These are phyloP conservation scores for Telmatherina bonti DNA, from an alignment of 2,797 vertebrate genomes.

Conservation along the genomic window DNA sequence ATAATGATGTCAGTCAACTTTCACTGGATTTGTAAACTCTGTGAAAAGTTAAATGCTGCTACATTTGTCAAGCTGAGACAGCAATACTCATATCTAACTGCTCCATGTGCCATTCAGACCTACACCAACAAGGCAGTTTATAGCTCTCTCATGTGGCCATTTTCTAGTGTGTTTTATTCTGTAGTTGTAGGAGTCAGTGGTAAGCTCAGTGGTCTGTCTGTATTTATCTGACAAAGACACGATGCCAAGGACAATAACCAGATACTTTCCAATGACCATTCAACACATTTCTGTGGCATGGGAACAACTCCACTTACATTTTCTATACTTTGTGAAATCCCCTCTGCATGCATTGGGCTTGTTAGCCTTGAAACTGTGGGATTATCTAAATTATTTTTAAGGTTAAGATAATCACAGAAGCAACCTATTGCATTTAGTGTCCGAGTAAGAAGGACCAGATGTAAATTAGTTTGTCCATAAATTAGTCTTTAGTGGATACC, in stretches of 20 bases:
- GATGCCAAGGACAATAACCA: constrained; percentile 51
- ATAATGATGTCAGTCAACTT: constrained; percentile 31
- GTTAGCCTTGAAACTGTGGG: constrained; percentile 2
- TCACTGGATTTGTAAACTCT: constrained; percentile 32
- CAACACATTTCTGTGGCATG: constrained; percentile 24
- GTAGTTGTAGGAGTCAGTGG: constrained; percentile 19
- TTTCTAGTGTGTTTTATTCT: constrained; percentile 22
- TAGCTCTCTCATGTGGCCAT: constrained; percentile 32
- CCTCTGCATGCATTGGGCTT: constrained; percentile 15
- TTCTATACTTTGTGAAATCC: constrained; percentile 38
- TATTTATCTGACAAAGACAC: constrained; percentile 21
- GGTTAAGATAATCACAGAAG: neutral
- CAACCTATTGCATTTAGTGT: constrained; percentile 18
- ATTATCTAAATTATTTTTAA: neutral
- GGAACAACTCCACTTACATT: constrained; percentile 16
- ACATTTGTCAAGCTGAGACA: constrained; percentile 47
- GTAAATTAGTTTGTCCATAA: constrained; percentile 13
- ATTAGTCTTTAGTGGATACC: neutral
- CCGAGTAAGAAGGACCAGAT: constrained; percentile 41
- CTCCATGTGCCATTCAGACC: constrained; percentile 21
- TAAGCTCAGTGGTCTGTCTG: constrained; percentile 23
- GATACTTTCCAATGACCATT: constrained; percentile 30
- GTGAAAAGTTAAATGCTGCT: constrained; percentile 61
- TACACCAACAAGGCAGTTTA: constrained; percentile 17
- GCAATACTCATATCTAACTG: constrained; percentile 41